A percentile compares a stretch with the other conserved stretches of the same genome.
phyloP scores from a whole-genome alignment of 2,888 invertebrate species.

The Peribatodes rhomboidaria region DNA sequence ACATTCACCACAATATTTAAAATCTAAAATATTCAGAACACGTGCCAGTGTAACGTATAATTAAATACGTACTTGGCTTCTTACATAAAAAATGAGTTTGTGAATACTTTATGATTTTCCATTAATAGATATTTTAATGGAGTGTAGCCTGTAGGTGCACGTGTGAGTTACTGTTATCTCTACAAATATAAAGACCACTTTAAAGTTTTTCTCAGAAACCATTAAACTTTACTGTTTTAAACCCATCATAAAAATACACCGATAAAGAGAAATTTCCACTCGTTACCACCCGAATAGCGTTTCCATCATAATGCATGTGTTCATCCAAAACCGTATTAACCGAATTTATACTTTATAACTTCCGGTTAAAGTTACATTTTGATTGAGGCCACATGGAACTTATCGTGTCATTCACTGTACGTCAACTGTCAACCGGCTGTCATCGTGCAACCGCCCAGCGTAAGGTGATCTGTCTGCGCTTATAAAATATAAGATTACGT shows the following conservation, averaged over 20 bases:
- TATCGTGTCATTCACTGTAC: constrained; percentile 62
- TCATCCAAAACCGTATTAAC: constrained; percentile 18
- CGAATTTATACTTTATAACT: constrained; percentile 26
- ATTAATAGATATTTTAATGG: neutral
- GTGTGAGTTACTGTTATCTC: neutral
- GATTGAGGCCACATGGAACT: constrained; percentile 29
- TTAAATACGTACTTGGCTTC: too few species aligned
- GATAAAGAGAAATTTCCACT: constrained; percentile 34
- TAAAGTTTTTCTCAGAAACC: constrained; percentile 11
- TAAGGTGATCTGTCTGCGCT: constrained; percentile 45
- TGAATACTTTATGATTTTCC: too few species aligned
- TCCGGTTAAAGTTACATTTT: constrained; percentile 25
- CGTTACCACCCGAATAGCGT: constrained; percentile 27
- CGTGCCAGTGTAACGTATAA: too few species aligned
- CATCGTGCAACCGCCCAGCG: constrained; percentile 57
- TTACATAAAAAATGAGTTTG: too few species aligned
- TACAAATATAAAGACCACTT: constrained; percentile 1
- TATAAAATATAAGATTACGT: neutral
- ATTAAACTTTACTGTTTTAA: constrained; percentile 20
- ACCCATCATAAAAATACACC: constrained; percentile 27
- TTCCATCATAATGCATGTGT: constrained; percentile 32
- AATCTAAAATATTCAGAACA: too few species aligned
- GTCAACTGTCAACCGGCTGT: constrained; percentile 71
- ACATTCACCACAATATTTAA: too few species aligned
- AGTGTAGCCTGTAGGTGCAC: neutral